phyloP scores from a whole-genome alignment of 92 coral and sea anemone genomes.

The Epizoanthus fatuus region DNA sequence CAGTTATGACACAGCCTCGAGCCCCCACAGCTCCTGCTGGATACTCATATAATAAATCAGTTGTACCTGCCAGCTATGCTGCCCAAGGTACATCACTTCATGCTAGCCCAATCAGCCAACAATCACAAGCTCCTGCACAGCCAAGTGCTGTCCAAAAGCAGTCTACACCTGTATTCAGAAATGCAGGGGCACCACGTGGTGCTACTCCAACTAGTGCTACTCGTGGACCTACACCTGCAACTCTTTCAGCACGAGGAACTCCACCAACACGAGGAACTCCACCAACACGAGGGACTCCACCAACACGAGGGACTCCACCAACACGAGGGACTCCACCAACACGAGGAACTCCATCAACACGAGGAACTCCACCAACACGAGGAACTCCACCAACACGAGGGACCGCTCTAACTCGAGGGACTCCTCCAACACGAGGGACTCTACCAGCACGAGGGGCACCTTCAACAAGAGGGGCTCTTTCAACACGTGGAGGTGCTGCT shows the following conservation, averaged over 20 bases:
- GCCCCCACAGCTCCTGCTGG: constrained; percentile 18
- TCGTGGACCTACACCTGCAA: constrained; percentile 3
- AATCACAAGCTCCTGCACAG: constrained; percentile 14
- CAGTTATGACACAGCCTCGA: constrained; percentile 1
- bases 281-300: constrained; percentile 5
- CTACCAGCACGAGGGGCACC: constrained; percentile 5
- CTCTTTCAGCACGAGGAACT: not conserved
- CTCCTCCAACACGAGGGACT: constrained; percentile 1
- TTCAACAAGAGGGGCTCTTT: not conserved
- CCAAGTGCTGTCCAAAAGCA: constrained; percentile 11
- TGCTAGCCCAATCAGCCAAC: constrained; percentile 20
- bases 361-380: constrained; percentile 12
- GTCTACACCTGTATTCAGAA: constrained; percentile 31
- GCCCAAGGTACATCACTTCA: constrained; percentile 22
- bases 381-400: constrained; percentile 7
- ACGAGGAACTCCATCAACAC: not conserved
- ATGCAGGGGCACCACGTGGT: constrained; percentile 34
- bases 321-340: not conserved
- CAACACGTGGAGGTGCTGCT: constrained; percentile 4
- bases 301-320: constrained; percentile 12
- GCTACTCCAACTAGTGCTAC: constrained; percentile 2
- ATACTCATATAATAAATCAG: constrained; percentile 42
- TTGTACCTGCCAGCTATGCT: not conserved
- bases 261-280: constrained; percentile 5
- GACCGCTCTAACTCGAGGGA: not conserved